phyloP scores from a whole-genome alignment of 2,888 invertebrate species.

The Cryptus armator region DNA sequence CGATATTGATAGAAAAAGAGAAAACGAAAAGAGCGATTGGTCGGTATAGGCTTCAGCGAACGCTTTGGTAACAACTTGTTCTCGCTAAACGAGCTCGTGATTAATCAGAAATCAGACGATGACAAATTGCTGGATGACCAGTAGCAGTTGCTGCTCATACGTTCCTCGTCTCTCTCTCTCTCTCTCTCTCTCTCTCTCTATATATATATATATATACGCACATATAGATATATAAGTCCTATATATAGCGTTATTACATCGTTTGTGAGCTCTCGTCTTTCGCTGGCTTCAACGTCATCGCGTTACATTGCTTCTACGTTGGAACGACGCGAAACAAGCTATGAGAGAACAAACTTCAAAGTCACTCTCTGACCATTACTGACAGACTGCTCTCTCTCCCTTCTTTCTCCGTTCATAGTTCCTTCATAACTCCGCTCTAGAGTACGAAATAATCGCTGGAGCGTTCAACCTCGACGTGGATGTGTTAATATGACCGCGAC shows the following conservation, averaged over 20 bases:
- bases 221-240: slow-evolving; percentile 1
- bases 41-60: not conserved
- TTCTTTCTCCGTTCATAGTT: slow-evolving; percentile 30
- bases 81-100: slow-evolving; percentile 42
- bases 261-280: slow-evolving; percentile 59
- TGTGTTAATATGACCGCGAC: slow-evolving; percentile 51
- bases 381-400: slow-evolving; percentile 46
- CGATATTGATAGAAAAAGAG: no score
- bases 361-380: slow-evolving; percentile 66
- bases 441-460: slow-evolving; percentile 39
- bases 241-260: slow-evolving; percentile 53
- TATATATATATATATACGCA: slow-evolving; percentile 20
- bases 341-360: slow-evolving; percentile 60
- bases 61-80: slow-evolving; percentile 18
- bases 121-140: slow-evolving; percentile 64
- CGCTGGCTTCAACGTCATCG: slow-evolving; percentile 58
- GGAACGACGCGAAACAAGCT: slow-evolving; percentile 38
- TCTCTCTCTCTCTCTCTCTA: not conserved
- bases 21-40: no score
- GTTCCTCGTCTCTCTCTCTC: slow-evolving; percentile 7
- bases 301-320: slow-evolving; percentile 55
- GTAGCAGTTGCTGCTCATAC: slow-evolving; percentile 35
- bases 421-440: slow-evolving; percentile 21
- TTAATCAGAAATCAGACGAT: slow-evolving; percentile 64
- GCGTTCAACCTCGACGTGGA: slow-evolving; percentile 34